Base-by-base conservation (phyloP, 2,113 vertebrate species). In the Bucco capensis region DNA sequence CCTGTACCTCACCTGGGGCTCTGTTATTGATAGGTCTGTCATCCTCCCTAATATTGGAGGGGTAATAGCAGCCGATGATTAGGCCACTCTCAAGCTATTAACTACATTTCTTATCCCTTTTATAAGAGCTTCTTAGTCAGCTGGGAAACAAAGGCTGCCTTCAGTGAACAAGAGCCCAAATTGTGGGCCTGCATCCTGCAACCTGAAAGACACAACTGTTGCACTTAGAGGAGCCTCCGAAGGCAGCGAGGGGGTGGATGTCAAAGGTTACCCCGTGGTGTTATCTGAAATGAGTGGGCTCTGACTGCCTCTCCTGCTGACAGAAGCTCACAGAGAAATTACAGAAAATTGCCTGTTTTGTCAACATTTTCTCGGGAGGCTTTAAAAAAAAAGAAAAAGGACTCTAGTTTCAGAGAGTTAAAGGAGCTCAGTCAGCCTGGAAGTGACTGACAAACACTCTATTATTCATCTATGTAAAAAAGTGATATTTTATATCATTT, bases 1-100 rank as follows among this genome's bases (percentile, higher is more conserved):
- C 93, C 72, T 14, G 93, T 96, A 94, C 94, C 93, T 96, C 96
- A 97, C 96, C 96, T 95, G 95, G 93, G 95, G 95, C 98, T 98
- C 97, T 98, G 98, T 98, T 98, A 98, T 98, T 98, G 98, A 99
- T 98, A 98, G 98, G 98, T 98, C 98, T 98, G 98, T 98, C 98
- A 99, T 98, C 98, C 97, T 98, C 70, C 96, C 96, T 97, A 97
- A 98, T 99, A 98, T 98, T 99, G 98, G 97, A 98, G 97, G 97
- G 97, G 98, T 98, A 98, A 98, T 98, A 98, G 98, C 98, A 98
- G 97, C 97, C 88, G 98, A 98, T 98, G 98, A 98, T 98, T 98
- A 98, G 98, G 96, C 97, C 98, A 97, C 98, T 98, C 98, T 97
- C 97, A 96, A 97, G 98, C 98, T 98, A 98, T 98, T 98, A 98